A percentile compares a stretch with the other conserved stretches of the same genome.
phyloP scores from a whole-genome alignment of 2,113 vertebrate species.

The Ondatra zibethicus region DNA sequence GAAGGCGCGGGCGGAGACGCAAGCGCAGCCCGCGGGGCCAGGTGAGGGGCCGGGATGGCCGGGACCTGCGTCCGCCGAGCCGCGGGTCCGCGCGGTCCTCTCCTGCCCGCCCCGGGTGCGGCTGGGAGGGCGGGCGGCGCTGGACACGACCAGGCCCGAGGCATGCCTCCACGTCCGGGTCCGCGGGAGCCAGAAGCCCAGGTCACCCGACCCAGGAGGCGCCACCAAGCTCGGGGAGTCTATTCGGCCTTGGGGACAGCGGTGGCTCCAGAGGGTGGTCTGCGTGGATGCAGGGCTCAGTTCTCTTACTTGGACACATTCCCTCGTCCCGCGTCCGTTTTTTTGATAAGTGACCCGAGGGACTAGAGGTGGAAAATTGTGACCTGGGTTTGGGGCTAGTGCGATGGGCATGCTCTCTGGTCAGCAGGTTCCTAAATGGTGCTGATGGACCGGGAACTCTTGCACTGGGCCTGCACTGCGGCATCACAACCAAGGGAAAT shows the following conservation, averaged over 20 bases:
- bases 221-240: background rate
- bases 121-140: conserved; percentile 66
- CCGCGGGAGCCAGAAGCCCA: conserved; percentile 10
- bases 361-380: background rate
- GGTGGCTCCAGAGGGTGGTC: background rate
- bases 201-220: background rate
- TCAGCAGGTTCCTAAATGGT: background rate
- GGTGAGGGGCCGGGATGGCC: background rate
- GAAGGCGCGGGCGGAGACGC: conserved; percentile 4
- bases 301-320: background rate
- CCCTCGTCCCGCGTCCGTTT: background rate
- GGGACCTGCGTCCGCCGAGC: background rate
- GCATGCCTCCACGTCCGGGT: conserved; percentile 67
- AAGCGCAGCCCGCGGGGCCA: background rate
- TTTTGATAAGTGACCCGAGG: background rate
- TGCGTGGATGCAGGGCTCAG: too few relatives aligned
- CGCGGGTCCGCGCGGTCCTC: conserved; percentile 22
- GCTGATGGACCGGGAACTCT: background rate
- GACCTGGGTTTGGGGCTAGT: background rate
- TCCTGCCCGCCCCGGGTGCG: conserved; percentile 63
- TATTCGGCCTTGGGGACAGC: background rate
- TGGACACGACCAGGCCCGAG: conserved; percentile 57
- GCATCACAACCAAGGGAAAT: background rate
- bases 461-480: background rate
- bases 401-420: background rate